Percentiles rank a stretch among this genome's conserved stretches.
Conservation (phyloP, 2,888 invertebrate species). For the Mechanitis mazaeus region DNA sequence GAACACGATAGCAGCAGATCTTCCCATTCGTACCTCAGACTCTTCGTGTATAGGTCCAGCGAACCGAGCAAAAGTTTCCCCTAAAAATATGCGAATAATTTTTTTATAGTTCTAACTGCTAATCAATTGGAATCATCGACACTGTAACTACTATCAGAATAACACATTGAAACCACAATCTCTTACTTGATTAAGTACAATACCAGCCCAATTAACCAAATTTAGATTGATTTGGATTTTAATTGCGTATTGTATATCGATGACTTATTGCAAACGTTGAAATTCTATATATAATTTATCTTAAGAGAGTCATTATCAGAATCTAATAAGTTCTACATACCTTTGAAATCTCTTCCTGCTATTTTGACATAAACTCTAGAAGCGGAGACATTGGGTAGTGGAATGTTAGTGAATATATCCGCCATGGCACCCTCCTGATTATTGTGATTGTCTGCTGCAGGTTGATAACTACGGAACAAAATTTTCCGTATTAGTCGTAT, state of each 20-base stretch:
- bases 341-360: slow-evolving; percentile 59
- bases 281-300: too few species aligned
- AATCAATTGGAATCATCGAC: too few species aligned
- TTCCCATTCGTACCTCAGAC: slow-evolving; percentile 47
- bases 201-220: too few species aligned
- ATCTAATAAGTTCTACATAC: slow-evolving; percentile 36
- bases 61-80: slow-evolving; percentile 61
- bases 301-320: neutral
- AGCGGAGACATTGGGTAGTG: slow-evolving; percentile 48
- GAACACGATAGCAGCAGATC: slow-evolving; percentile 51
- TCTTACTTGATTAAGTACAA: too few species aligned
- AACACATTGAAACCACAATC: too few species aligned
- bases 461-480: slow-evolving; percentile 52
- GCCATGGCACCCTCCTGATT: slow-evolving; percentile 24
- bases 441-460: slow-evolving; percentile 41
- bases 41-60: slow-evolving; percentile 52
- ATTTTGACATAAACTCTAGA: slow-evolving; percentile 60
- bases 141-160: too few species aligned
- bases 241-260: too few species aligned
- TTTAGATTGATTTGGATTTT: too few species aligned
- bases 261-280: too few species aligned
- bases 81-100: slow-evolving; percentile 37
- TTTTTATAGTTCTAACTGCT: too few species aligned
- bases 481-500: neutral
- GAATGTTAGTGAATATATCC: slow-evolving; percentile 40